Evolutionary conservation across 1,140 invertebrate species (phyloP).

Genomic region (Tribolium castaneum): DNA sequence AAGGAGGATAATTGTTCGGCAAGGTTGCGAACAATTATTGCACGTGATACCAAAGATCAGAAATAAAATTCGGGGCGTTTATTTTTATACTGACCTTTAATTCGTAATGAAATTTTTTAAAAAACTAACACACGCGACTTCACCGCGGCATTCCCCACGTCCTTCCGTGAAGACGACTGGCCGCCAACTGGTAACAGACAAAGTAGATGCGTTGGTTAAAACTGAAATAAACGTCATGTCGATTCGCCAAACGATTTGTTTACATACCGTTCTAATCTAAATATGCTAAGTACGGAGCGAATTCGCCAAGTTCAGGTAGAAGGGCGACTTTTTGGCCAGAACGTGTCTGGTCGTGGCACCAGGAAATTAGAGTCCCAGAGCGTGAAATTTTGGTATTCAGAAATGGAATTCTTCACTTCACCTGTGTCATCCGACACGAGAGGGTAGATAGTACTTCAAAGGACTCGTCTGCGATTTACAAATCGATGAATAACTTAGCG

Average conservation of each 20-base stretch:
- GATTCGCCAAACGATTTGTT: slow-evolving; percentile 29
- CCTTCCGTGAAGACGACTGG: neutral
- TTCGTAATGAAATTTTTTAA: neutral
- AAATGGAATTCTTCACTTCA: too few species aligned
- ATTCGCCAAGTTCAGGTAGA: neutral
- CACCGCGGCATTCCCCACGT: neutral
- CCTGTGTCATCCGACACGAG: too few species aligned
- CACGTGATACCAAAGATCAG: neutral
- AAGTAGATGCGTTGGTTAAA: slow-evolving; percentile 14
- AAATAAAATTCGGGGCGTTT: neutral
- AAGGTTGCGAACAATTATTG: neutral
- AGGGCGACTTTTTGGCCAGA: neutral
- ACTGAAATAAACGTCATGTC: slow-evolving; percentile 32
- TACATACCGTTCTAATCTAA: slow-evolving; percentile 8
- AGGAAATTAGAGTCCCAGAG: too few species aligned
- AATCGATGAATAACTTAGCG: too few species aligned
- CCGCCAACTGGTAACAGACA: slow-evolving; percentile 4
- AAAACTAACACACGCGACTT: neutral
- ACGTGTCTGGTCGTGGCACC: too few species aligned
- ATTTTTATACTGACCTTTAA: slow-evolving; percentile 1
- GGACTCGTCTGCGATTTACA: too few species aligned
- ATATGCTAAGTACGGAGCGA: slow-evolving; percentile 8
- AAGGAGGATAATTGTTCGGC: neutral
- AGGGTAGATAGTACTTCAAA: too few species aligned
- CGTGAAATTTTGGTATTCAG: too few species aligned